phyloP scores from a whole-genome alignment of 1,140 invertebrate species.

The Lordiphosa mommai region DNA sequence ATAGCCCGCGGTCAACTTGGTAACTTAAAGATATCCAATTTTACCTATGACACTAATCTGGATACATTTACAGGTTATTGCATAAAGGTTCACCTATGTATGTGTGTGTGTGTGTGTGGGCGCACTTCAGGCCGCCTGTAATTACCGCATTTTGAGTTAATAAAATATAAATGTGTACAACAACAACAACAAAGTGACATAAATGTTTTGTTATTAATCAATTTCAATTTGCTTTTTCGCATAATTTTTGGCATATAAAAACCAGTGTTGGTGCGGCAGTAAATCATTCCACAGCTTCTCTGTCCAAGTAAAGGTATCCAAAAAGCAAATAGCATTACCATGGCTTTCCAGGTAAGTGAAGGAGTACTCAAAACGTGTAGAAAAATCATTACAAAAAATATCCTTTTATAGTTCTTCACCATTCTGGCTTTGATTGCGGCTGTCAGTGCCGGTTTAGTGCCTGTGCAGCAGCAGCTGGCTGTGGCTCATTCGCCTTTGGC shows the following conservation, averaged over 20 bases:
- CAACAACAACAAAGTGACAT: constrained; percentile 58
- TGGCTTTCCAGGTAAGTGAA: constrained; percentile 64
- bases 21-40: constrained; percentile 8
- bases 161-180: constrained; percentile 43
- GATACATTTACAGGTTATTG: constrained; percentile 60
- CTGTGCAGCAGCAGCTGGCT: constrained; percentile 51
- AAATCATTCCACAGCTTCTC: constrained; percentile 69
- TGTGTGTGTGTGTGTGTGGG: constrained; percentile 13
- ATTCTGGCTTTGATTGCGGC: constrained; percentile 57
- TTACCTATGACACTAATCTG: constrained; percentile 65
- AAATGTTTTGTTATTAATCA: constrained; percentile 43
- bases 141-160: constrained; percentile 38
- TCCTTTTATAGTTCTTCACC: constrained; percentile 47
- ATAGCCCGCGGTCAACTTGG: constrained; percentile 33
- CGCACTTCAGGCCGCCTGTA: constrained; percentile 7
- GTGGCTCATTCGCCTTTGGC: constrained; percentile 46
- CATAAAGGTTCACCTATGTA: constrained; percentile 47
- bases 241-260: constrained; percentile 54
- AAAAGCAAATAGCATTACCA: constrained; percentile 36
- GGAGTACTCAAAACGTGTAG: background rate
- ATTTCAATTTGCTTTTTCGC: constrained; percentile 38
- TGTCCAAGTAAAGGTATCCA: constrained; percentile 45
- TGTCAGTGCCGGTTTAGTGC: constrained; percentile 55
- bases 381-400: background rate
- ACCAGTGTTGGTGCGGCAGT: constrained; percentile 22